phyloP scores from a whole-genome alignment of 2,888 invertebrate species.

The Cheilosia pagana region DNA sequence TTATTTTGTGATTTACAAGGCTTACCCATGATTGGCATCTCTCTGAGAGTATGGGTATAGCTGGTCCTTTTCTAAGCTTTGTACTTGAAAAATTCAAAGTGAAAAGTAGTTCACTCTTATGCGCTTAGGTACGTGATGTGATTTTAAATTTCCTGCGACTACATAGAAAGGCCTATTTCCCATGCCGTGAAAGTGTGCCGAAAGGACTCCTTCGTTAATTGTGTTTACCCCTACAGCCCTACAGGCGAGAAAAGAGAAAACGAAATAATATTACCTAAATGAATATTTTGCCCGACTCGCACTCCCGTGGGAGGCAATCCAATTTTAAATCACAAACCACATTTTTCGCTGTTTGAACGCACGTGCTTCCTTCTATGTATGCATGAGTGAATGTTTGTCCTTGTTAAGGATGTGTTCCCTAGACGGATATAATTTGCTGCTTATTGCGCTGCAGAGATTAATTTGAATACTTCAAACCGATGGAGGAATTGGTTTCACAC shows the following conservation, averaged over 20 bases:
- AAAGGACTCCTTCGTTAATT: constrained; percentile 13
- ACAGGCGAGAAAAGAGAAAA: not conserved
- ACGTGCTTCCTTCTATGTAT: not conserved
- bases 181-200: constrained; percentile 2
- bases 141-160: constrained; percentile 18
- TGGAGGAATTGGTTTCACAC: constrained; percentile 14
- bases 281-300: constrained; percentile 36
- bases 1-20: constrained; percentile 42
- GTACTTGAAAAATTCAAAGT: constrained; percentile 40
- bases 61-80: constrained; percentile 24
- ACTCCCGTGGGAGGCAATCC: constrained; percentile 11
- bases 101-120: constrained; percentile 32
- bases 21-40: constrained; percentile 38
- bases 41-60: not conserved
- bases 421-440: constrained; percentile 39
- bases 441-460: constrained; percentile 42
- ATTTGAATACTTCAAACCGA: constrained; percentile 20
- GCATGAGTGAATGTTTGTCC: constrained; percentile 20
- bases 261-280: constrained; percentile 37
- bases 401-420: constrained; percentile 28
- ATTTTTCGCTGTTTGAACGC: constrained; percentile 22
- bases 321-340: constrained; percentile 36
- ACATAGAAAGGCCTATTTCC: not conserved
- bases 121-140: constrained; percentile 24
- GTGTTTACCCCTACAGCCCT: constrained; percentile 2